Evolutionary conservation across 2,797 vertebrate genomes (phyloP), one percentile per base, ranked within the genome.

Genomic region (Buceros bicornis): DNA sequence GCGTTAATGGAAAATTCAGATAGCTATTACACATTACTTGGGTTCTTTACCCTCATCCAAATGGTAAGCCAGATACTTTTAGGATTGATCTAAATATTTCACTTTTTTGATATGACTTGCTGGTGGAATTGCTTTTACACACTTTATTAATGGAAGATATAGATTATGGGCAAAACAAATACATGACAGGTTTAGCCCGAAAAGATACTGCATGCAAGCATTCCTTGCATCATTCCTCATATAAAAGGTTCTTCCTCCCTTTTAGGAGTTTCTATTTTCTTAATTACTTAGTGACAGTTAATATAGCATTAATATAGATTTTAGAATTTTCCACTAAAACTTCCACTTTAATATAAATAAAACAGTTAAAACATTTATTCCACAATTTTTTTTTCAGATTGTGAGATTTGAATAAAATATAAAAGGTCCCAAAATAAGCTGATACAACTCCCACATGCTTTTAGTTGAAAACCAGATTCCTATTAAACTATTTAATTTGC

Each of bases 1-100:
- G 31, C 78, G 40, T 71, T 94, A 85, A 90, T 89, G 70, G 47
- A 89, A 95, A 92, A 89, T 70, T 92, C 73, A 94, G 83, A 43
- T 54, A 79, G 20, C n/a, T 84, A 15, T 72, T 76, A 33, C 28
- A 53, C 13, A 11, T 87, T 64, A 21, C 20, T 93, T 84, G 40
- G 3, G 7, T 50, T 89, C 26, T 67, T 78, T 91, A 81, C 22
- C 11, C 9, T 93, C 24, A 74, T 70, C 31, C 82, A 18, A 13
- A 43, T 47, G 15, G 56, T 66, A 87, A 87, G 8, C n/a, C 20
- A 28, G 40, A 31, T 62, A 69, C 25, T 89, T 91, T 78, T 58
- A 84, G n/a, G 47, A 60, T 8, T 42, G n/a, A 72, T 71, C 33
- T 78, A 80, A 80, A 21, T 85, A 51, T 87, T 82, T 87, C 10